phyloP scores from a whole-genome alignment of 2,113 vertebrate genomes.

The Coracopsis vasa region DNA sequence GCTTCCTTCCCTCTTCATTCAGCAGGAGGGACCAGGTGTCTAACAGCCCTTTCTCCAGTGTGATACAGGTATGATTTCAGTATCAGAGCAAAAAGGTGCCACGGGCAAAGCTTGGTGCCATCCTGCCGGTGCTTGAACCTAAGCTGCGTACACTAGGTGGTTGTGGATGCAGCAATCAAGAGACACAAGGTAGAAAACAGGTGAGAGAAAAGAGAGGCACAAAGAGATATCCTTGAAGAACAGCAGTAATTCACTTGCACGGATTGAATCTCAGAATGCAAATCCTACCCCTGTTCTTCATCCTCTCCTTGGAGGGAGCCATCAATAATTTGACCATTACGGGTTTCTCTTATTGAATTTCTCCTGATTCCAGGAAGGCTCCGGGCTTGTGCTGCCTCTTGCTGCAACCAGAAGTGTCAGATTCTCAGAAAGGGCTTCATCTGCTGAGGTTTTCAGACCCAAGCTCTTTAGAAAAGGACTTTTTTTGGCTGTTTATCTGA shows the following conservation, averaged over 20 bases:
- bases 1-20: background rate
- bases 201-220: background rate
- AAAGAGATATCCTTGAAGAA: background rate
- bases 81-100: background rate
- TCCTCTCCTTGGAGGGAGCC: background rate
- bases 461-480: slow-evolving; percentile 18
- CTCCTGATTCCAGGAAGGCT: background rate
- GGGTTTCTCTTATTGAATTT: background rate
- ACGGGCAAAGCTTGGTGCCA: background rate
- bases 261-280: background rate
- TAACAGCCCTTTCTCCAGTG: background rate
- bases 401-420: background rate
- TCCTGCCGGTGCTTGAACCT: background rate
- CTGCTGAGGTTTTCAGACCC: background rate
- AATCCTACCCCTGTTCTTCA: background rate
- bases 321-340: background rate
- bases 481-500: slow-evolving; percentile 46
- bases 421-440: background rate
- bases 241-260: background rate
- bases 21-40: background rate
- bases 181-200: background rate
- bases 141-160: background rate
- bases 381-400: background rate
- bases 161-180: background rate
- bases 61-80: background rate